Evolutionary conservation across 2,113 vertebrate genomes (phyloP).

Genomic region (Pseudopodoces humilis): DNA sequence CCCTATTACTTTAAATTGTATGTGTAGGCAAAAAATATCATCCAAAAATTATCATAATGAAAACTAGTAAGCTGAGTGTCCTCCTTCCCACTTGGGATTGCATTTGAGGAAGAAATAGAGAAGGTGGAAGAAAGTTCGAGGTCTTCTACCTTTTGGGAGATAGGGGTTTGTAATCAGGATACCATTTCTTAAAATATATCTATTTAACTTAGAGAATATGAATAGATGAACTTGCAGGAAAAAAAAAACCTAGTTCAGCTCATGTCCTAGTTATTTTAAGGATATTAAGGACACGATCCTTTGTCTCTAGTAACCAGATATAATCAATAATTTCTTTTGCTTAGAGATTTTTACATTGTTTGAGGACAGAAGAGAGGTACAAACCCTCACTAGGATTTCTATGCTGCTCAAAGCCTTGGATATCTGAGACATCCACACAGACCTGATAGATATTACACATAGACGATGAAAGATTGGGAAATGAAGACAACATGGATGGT

Average conservation of each 20-base stretch:
- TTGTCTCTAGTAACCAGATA: background rate
- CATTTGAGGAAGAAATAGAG: background rate
- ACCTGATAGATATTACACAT: background rate
- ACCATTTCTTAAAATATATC: constrained; percentile 13
- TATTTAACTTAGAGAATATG: background rate
- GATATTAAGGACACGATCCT: background rate
- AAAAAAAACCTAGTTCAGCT: background rate
- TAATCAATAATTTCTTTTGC: background rate
- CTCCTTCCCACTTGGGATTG: background rate
- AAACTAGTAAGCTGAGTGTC: background rate
- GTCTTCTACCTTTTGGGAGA: background rate
- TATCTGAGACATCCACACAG: background rate
- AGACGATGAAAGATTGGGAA: background rate
- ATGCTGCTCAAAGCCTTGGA: background rate
- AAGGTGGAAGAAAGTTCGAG: background rate
- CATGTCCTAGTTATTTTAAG: background rate
- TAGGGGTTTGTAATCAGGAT: constrained; percentile 12
- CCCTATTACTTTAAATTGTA: background rate
- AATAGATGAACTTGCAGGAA: background rate
- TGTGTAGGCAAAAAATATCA: background rate
- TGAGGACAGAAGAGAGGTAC: background rate
- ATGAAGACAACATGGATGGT: background rate
- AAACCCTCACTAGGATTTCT: background rate
- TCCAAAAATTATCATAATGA: background rate
- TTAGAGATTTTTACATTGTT: background rate